Base-by-base conservation (phyloP, 2,113 vertebrate genomes). In the Danionella cerebrum region DNA sequence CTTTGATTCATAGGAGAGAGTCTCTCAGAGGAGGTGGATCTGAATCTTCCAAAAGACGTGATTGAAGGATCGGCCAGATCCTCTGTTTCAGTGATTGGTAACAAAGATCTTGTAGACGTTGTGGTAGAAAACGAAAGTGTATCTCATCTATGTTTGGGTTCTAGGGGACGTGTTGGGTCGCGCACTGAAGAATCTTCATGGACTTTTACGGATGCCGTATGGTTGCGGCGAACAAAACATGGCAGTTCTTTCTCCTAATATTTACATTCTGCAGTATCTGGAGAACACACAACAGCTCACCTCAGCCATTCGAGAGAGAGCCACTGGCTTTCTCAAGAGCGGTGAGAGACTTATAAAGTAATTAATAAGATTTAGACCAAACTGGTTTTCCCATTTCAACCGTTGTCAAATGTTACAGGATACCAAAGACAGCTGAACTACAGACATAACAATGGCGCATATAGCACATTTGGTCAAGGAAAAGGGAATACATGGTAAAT, bases 181-280 rank as follows among this genome's bases (percentile, higher is more conserved):
- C 47, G 90, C 88, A n/a, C 77, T 95, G 79, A 73, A 82, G 62
- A 92, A 94, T 76, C 82, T 89, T 68, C 82, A 88, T 1, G 81
- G 83, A 11, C 86, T 96, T 63, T 86, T 95, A 27, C 59, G 18
- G 73, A 93, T 96, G 91, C 92, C 93, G 0, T 89, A 87, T 35
- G 92, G 92, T 52, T 95, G 92, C 72, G 93, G 93, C 5, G 93
- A 97, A 71, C 91, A 94, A 84, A 97, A 96, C 67, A 88, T 89
- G 89, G 88, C 88, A 6, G 86, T 89, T 5, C 89, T 96, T 62
- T 87, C 91, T 44, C 90, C 94, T 35, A 94, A 93, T 6, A 89
- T 96, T 74, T 95, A 91, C 72, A 88, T 96, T 70, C 83, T 92
- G 14, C 59, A 85, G 65, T 96, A 95, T 72, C 85, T 96, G 67